Evolutionary conservation across 2,113 vertebrate genomes (phyloP).

Genomic region (Sigmodon hispidus): DNA sequence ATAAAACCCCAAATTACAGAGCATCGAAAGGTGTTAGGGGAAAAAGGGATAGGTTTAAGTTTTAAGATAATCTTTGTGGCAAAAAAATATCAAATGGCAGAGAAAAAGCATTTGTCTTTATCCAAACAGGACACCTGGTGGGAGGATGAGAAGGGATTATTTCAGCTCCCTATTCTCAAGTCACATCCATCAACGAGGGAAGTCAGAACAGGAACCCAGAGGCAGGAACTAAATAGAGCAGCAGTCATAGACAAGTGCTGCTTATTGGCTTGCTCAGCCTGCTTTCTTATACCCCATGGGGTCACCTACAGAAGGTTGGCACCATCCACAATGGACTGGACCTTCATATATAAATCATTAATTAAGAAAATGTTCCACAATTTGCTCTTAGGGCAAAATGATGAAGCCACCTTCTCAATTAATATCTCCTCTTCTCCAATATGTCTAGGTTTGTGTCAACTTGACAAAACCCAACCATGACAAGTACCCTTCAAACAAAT

Average conservation of each 20-base stretch:
- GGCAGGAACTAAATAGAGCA: background rate
- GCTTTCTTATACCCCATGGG: background rate
- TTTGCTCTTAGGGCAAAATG: background rate
- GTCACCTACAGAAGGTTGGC: background rate
- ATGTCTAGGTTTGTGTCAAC: background rate
- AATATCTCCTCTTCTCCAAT: background rate
- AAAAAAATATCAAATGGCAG: conserved; percentile 49
- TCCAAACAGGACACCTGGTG: background rate
- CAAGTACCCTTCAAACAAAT: background rate
- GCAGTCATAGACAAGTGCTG: background rate
- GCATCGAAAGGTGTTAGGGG: background rate
- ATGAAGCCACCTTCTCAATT: background rate
- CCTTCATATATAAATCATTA: background rate
- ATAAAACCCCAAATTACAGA: background rate
- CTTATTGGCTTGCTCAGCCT: background rate
- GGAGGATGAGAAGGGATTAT: background rate
- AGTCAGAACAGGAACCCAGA: background rate
- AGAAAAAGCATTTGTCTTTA: background rate
- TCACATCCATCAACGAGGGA: background rate
- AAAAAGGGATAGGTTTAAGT: background rate
- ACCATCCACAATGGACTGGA: background rate
- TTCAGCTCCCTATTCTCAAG: background rate
- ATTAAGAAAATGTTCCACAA: background rate
- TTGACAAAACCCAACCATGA: background rate
- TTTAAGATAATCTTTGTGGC: conserved; percentile 45